These are phyloP conservation scores for Allygus modestus DNA, from an alignment of 2,888 invertebrate species.

Conservation along the genomic window DNA sequence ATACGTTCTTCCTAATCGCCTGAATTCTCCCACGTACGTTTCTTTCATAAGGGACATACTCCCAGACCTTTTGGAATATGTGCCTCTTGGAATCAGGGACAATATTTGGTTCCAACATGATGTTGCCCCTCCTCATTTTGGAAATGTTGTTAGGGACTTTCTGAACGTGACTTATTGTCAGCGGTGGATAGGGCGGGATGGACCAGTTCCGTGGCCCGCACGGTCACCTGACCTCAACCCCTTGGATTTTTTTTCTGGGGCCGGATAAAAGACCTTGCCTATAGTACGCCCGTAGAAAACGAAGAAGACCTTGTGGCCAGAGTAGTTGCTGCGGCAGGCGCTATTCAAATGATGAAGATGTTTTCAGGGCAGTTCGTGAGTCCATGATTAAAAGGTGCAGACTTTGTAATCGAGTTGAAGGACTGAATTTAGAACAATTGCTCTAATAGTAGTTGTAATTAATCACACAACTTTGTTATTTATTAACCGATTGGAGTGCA, in stretches of 20 bases:
- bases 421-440: constrained; percentile 46
- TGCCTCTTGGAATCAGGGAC: constrained; percentile 4
- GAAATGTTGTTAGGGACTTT: constrained; percentile 7
- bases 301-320: constrained; percentile 53
- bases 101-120: constrained; percentile 47
- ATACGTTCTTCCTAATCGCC: constrained; percentile 44
- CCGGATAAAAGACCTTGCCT: constrained; percentile 35
- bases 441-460: background rate
- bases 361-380: constrained; percentile 17
- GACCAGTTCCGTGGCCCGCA: constrained; percentile 29
- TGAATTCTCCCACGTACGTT: constrained; percentile 31
- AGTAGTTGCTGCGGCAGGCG: background rate
- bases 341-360: constrained; percentile 33
- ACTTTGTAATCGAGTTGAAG: constrained; percentile 47
- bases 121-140: constrained; percentile 44
- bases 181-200: constrained; percentile 4
- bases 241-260: constrained; percentile 46
- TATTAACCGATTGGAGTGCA: background rate
- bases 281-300: constrained; percentile 38
- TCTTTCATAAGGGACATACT: constrained; percentile 43
- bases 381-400: constrained; percentile 52
- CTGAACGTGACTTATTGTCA: background rate
- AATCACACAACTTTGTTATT: background rate
- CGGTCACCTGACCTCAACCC: constrained; percentile 36
- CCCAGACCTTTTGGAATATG: constrained; percentile 34